Conservation (phyloP, 2,113 vertebrate species). For the Campylorhamphus procurvoides region DNA sequence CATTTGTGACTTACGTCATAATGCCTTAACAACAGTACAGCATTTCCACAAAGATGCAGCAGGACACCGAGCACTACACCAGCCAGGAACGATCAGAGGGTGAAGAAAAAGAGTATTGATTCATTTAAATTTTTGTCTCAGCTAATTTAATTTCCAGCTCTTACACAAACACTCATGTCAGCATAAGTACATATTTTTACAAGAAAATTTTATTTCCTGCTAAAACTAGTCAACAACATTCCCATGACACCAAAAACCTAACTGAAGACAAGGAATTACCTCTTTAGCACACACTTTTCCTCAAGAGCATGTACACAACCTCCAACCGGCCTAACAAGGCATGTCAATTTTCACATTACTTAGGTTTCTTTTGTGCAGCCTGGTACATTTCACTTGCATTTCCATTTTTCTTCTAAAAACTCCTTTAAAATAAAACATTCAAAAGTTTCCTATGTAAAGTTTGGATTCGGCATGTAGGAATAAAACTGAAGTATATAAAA, state of each 20-base stretch:
- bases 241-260: not conserved
- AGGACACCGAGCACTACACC: not conserved
- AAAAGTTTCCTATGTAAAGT: not conserved
- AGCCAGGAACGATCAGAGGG: not conserved
- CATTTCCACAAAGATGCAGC: not conserved
- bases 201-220: not conserved
- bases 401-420: not conserved
- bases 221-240: not conserved
- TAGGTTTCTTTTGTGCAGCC: not conserved
- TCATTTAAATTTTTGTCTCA: not conserved
- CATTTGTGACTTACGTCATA: not conserved
- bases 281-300: not conserved
- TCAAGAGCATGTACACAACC: not conserved
- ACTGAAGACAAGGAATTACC: not conserved
- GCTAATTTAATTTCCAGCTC: constrained; percentile 35
- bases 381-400: not conserved
- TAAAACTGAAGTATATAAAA: not conserved
- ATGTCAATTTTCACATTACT: not conserved
- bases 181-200: not conserved
- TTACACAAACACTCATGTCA: not conserved
- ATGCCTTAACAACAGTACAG: not conserved
- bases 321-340: not conserved
- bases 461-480: not conserved
- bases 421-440: not conserved
- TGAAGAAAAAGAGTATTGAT: not conserved